phyloP scores from a whole-genome alignment of 2,113 vertebrate genomes.

The Dromiciops gliroides region DNA sequence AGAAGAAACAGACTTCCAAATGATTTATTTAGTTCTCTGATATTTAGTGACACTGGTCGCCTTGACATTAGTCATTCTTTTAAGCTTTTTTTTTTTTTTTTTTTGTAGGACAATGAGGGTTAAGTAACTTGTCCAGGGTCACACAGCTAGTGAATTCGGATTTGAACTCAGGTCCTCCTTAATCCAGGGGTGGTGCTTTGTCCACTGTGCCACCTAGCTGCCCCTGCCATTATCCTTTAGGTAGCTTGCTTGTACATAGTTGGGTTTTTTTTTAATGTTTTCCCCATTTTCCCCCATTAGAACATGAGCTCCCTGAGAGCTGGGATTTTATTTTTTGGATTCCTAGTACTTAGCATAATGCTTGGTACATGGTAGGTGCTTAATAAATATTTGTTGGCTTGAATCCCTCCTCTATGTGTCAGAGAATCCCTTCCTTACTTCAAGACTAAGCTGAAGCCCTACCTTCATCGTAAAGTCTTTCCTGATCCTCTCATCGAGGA shows the following conservation, averaged over 20 bases:
- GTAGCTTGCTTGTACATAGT: not conserved
- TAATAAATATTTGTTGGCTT: not conserved
- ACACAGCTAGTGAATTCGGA: too few relatives aligned
- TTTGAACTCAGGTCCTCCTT: too few relatives aligned
- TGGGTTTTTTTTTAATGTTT: too few relatives aligned
- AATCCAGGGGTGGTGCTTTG: too few relatives aligned
- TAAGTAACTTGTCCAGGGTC: too few relatives aligned
- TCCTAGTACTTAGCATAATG: not conserved
- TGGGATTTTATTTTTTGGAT: conserved; percentile 14
- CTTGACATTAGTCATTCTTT: too few relatives aligned
- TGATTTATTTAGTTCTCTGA: not conserved
- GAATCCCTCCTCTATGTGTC: not conserved
- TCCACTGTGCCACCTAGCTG: too few relatives aligned
- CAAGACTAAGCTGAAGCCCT: not conserved
- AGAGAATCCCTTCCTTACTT: too few relatives aligned
- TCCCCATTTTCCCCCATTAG: not conserved
- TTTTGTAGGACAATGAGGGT: too few relatives aligned
- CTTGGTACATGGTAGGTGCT: not conserved
- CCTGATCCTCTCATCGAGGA: not conserved
- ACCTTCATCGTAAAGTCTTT: not conserved
- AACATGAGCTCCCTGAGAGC: conserved; percentile 1
- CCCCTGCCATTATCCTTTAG: not conserved
- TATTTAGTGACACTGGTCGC: not conserved
- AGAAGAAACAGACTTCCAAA: not conserved
- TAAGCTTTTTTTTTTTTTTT: too few relatives aligned